phyloP scores from a whole-genome alignment of 1,140 invertebrate species.

The Coboldia fuscipes region DNA sequence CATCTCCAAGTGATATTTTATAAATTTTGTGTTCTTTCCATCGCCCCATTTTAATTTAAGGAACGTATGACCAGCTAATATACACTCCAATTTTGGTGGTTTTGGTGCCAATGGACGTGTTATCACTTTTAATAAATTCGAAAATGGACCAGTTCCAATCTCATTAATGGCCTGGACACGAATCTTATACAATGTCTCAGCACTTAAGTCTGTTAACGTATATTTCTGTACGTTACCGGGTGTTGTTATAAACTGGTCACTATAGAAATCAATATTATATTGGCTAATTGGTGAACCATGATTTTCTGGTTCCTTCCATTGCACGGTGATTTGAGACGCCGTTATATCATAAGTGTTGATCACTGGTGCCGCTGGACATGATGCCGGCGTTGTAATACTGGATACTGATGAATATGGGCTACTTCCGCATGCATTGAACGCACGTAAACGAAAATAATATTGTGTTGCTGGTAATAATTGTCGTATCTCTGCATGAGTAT shows the following conservation, averaged over 20 bases:
- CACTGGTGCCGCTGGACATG: constrained; percentile 44
- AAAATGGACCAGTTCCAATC: constrained; percentile 60
- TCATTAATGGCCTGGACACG: constrained; percentile 61
- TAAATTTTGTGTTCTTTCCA: constrained; percentile 37
- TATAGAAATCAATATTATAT: constrained; percentile 50
- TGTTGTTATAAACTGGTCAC: constrained; percentile 34
- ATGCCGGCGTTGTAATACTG: constrained; percentile 41
- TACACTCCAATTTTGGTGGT: constrained; percentile 51
- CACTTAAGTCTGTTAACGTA: constrained; percentile 25
- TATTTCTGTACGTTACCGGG: constrained; percentile 27
- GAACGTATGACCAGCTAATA: constrained; percentile 48
- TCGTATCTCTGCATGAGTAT: constrained; percentile 39
- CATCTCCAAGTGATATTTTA: constrained; percentile 62
- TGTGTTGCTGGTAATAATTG: constrained; percentile 48
- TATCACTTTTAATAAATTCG: constrained; percentile 38
- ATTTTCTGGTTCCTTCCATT: constrained; percentile 45
- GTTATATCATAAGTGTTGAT: constrained; percentile 33
- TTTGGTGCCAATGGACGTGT: constrained; percentile 55
- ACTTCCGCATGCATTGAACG: constrained; percentile 51
- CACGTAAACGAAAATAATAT: constrained; percentile 59
- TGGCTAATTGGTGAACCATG: constrained; percentile 51
- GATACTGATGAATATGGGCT: constrained; percentile 44
- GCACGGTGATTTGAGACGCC: constrained; percentile 38
- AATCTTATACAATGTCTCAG: constrained; percentile 41
- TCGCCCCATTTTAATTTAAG: constrained; percentile 72